A percentile compares a stretch with the other conserved stretches of the same genome.
These are phyloP conservation scores for Prosapia bicincta DNA, from an alignment of 2,888 invertebrate species.

Conservation along the genomic window DNA sequence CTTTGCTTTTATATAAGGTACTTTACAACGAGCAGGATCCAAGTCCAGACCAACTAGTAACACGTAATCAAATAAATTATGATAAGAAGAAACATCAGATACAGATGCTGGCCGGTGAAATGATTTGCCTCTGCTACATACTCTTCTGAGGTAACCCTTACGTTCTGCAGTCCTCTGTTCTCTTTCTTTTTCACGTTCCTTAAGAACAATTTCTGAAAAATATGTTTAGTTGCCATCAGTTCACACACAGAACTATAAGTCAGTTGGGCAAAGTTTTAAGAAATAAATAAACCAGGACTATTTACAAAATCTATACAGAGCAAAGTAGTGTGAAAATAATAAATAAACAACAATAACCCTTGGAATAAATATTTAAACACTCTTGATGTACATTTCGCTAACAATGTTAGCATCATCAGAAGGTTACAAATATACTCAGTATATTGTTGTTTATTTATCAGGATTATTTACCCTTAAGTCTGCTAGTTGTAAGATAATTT, in stretches of 20 bases:
- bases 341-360: too few species aligned
- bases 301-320: too few species aligned
- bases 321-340: too few species aligned
- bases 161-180: constrained; percentile 56
- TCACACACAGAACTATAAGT: background rate
- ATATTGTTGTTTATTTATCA: too few species aligned
- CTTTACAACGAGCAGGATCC: constrained; percentile 51
- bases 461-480: too few species aligned
- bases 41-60: constrained; percentile 64
- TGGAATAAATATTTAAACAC: too few species aligned
- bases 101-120: constrained; percentile 16
- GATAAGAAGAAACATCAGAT: constrained; percentile 17
- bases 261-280: background rate
- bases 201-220: constrained; percentile 14
- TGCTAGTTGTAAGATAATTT: too few species aligned
- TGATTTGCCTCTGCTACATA: constrained; percentile 46
- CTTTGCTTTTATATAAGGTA: constrained; percentile 67
- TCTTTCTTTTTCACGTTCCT: constrained; percentile 27
- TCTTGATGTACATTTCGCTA: too few species aligned
- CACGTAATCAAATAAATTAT: constrained; percentile 62
- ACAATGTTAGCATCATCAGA: too few species aligned
- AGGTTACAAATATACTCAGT: too few species aligned
- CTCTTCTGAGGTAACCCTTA: constrained; percentile 62
- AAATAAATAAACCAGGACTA: background rate
- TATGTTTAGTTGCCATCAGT: background rate